phyloP scores from a whole-genome alignment of 2,113 vertebrate genomes.

The Brachyhypopomus occidentalis region DNA sequence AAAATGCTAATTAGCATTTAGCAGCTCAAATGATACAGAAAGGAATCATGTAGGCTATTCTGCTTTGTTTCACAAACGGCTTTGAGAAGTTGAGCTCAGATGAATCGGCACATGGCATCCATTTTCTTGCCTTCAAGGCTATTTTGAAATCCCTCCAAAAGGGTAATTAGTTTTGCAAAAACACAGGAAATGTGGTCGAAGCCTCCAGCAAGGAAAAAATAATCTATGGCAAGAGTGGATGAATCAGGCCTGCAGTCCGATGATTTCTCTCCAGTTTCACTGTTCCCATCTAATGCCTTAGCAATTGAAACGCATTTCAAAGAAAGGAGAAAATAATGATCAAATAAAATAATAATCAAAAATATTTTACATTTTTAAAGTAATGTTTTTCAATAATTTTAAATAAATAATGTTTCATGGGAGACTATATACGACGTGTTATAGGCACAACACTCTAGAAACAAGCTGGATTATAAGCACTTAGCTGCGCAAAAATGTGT shows the following conservation, averaged over 20 bases:
- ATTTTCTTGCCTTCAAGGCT: constrained; percentile 47
- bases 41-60: constrained; percentile 15
- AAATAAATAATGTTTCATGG: not conserved
- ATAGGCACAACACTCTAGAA: no score
- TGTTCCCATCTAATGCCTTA: not conserved
- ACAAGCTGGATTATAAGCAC: no score
- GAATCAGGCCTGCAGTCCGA: constrained; percentile 7
- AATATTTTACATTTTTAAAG: no score
- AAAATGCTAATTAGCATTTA: constrained; percentile 36
- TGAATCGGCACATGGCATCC: constrained; percentile 42
- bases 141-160: constrained; percentile 54
- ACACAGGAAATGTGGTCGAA: constrained; percentile 53
- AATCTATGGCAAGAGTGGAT: constrained; percentile 18
- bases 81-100: constrained; percentile 23
- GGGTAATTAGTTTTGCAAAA: constrained; percentile 48
- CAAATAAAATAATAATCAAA: not conserved
- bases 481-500: no score
- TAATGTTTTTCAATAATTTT: not conserved
- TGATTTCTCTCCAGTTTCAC: not conserved
- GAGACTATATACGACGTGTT: not conserved
- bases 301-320: not conserved
- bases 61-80: constrained; percentile 26
- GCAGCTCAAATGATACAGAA: constrained; percentile 31
- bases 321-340: not conserved
- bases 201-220: constrained; percentile 42